Percentiles rank a stretch among this genome's conserved stretches.
Evolutionary conservation across 2,888 invertebrate species (phyloP).

Genomic region (Xylota sylvarum): DNA sequence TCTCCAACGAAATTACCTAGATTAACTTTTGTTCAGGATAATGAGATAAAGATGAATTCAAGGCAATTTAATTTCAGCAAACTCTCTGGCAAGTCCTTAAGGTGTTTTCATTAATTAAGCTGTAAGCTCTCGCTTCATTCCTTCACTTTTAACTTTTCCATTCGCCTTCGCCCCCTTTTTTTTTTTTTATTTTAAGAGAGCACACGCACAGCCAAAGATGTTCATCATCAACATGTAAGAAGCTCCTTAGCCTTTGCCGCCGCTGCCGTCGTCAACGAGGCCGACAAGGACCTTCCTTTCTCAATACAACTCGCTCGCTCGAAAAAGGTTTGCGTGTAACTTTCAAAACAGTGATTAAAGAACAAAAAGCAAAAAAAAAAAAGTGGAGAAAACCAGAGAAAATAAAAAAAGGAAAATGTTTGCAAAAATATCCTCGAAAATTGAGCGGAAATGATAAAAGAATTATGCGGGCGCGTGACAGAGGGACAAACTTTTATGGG

Average conservation of each 20-base stretch:
- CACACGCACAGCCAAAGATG: background rate
- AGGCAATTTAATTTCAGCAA: constrained; percentile 74
- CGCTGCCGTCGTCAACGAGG: no score
- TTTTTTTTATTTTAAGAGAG: background rate
- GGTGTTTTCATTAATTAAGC: constrained; percentile 77
- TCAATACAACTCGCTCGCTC: constrained; percentile 9
- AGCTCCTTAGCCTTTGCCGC: background rate
- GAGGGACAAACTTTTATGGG: constrained; percentile 29
- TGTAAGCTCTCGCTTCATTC: constrained; percentile 57
- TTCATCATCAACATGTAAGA: constrained; percentile 14
- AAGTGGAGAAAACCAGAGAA: no score
- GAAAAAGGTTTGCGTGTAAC: constrained; percentile 35
- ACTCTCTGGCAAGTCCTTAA: constrained; percentile 69
- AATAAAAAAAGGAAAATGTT: background rate
- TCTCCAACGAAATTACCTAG: constrained; percentile 65
- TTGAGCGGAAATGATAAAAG: constrained; percentile 60
- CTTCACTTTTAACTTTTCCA: constrained; percentile 9
- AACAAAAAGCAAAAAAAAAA: background rate
- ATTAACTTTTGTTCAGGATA: constrained; percentile 76
- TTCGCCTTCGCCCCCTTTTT: background rate
- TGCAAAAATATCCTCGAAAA: constrained; percentile 35
- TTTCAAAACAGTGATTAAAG: constrained; percentile 39
- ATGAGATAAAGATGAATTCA: constrained; percentile 77
- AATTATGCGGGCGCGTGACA: constrained; percentile 47
- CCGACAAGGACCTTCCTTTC: background rate